Percentiles rank a stretch among this genome's conserved stretches.
phyloP scores from a whole-genome alignment of 2,888 invertebrate genomes.

The Synergus laeviventris region DNA sequence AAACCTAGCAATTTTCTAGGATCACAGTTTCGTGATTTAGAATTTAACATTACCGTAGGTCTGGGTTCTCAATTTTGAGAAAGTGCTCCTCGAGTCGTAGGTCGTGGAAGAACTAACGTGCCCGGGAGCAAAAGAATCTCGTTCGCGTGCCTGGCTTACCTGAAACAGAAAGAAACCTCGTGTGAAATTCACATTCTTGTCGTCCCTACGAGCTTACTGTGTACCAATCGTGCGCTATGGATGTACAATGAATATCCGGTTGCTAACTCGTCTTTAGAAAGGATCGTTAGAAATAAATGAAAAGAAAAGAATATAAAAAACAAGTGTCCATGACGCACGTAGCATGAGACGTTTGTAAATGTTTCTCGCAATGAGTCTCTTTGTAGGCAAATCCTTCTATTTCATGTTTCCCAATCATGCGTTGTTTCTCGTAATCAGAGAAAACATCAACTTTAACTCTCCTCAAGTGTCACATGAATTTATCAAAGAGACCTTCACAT shows the following conservation, averaged over 20 bases:
- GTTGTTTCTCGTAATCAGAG: constrained; percentile 30
- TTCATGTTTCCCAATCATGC: constrained; percentile 29
- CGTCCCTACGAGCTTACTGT: constrained; percentile 1
- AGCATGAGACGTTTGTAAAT: constrained; percentile 16
- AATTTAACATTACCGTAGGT: not conserved
- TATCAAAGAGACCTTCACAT: not conserved
- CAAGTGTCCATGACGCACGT: constrained; percentile 38
- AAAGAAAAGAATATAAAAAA: constrained; percentile 38
- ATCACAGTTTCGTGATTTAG: not conserved
- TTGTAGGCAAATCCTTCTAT: constrained; percentile 27
- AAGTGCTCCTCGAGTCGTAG: constrained; percentile 16
- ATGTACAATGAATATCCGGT: constrained; percentile 55
- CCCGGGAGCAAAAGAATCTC: constrained; percentile 19
- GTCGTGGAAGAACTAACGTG: constrained; percentile 3
- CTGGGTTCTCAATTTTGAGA: not conserved
- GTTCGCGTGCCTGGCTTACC: constrained; percentile 48
- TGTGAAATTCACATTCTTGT: constrained; percentile 29
- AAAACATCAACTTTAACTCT: constrained; percentile 26
- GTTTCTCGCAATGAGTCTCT: constrained; percentile 24
- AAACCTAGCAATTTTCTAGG: not conserved
- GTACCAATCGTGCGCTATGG: constrained; percentile 32
- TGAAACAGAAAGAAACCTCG: constrained; percentile 51
- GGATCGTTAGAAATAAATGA: constrained; percentile 43
- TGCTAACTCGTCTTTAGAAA: constrained; percentile 46
- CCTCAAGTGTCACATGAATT: constrained; percentile 9